These are phyloP conservation scores for Falco punctatus DNA, from an alignment of 2,113 vertebrate species.

Conservation along the genomic window DNA sequence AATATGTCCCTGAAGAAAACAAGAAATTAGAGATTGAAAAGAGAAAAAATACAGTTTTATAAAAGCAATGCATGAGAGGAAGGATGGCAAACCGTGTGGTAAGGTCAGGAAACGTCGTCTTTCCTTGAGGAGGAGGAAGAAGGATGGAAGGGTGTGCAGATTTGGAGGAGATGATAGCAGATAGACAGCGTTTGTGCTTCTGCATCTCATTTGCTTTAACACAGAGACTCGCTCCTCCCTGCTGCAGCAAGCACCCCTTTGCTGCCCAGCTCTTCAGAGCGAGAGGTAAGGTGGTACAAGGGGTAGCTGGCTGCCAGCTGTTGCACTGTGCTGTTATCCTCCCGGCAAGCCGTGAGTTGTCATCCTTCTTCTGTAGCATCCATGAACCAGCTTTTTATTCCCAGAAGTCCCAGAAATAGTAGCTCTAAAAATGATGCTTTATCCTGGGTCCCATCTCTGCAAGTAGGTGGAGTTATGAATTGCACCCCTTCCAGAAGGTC, in stretches of 20 bases:
- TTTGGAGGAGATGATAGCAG: not conserved
- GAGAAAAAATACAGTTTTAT: rapidly evolving
- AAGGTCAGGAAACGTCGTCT: not conserved
- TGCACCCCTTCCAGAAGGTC: constrained; percentile 2
- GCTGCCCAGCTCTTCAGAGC: not conserved
- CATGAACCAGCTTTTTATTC: not conserved
- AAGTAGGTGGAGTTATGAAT: not conserved
- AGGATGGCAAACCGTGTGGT: not conserved
- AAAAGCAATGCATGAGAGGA: not conserved
- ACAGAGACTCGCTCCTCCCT: not conserved
- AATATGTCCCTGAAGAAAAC: not conserved
- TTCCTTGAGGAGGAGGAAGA: not conserved
- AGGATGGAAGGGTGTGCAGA: rapidly evolving
- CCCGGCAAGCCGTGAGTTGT: not conserved
- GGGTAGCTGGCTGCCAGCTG: not conserved
- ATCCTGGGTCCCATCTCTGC: not conserved
- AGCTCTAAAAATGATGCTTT: not conserved
- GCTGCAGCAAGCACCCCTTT: not conserved
- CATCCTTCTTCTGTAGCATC: not conserved
- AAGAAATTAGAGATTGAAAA: not conserved
- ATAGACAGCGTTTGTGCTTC: not conserved
- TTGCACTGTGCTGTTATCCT: rapidly evolving
- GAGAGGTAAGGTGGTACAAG: not conserved
- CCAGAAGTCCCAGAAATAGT: not conserved
- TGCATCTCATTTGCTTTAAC: not conserved